Evolutionary conservation across 2,888 invertebrate species (phyloP).

Genomic region (Polyploca ridens): DNA sequence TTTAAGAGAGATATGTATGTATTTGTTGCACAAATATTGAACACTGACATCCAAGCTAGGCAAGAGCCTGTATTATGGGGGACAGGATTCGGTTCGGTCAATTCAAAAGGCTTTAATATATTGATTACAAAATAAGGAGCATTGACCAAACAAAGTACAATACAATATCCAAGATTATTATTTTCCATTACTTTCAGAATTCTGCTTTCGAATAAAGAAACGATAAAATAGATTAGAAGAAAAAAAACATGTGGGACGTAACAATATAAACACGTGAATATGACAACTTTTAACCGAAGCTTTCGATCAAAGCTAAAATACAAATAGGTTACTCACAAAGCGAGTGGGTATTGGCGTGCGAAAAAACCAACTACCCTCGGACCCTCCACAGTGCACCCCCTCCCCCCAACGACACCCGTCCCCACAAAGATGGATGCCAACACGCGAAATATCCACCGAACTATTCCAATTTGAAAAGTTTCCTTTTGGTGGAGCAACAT

Average conservation of each 20-base stretch:
- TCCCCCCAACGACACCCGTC: conserved; percentile 48
- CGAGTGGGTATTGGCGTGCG: conserved; percentile 58
- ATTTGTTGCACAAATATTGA: too few species aligned
- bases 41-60: too few species aligned
- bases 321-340: conserved; percentile 65
- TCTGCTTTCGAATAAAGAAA: too few species aligned
- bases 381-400: conserved; percentile 36
- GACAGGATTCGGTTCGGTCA: too few species aligned
- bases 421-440: conserved; percentile 73
- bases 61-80: too few species aligned
- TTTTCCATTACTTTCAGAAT: too few species aligned
- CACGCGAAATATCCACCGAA: conserved; percentile 71
- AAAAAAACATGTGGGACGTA: not conserved
- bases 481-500: conserved; percentile 67
- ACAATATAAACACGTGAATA: not conserved
- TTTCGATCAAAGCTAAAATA: conserved; percentile 52
- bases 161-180: too few species aligned
- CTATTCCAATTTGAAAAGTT: conserved; percentile 82
- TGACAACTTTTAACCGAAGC: conserved; percentile 17
- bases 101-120: not conserved
- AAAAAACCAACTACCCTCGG: conserved; percentile 61
- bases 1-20: too few species aligned
- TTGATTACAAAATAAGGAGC: not conserved
- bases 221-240: too few species aligned
- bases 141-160: too few species aligned